Base-by-base conservation (phyloP, 2,113 vertebrate species). In the Kobus ellipsiprymnus region DNA sequence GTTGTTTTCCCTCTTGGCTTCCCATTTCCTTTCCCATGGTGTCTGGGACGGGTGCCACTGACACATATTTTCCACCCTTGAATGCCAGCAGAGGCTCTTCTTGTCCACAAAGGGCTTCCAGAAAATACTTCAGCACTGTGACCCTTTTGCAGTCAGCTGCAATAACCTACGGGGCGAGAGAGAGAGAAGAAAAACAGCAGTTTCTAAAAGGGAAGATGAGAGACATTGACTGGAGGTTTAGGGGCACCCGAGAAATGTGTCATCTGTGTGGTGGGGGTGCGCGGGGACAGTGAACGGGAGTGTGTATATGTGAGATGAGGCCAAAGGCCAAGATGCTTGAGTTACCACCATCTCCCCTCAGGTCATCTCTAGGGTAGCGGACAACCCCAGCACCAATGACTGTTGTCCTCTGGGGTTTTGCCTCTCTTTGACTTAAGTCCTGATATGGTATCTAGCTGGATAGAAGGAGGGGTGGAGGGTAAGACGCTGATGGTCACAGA, bases 11-110 rank as follows among this genome's bases (percentile, higher is more conserved):
- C 99, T 99, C 98, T 98, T 99, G 98, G 99, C 99, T 99, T 98
- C 98, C 98, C 99, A 99, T 98, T 98, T 98, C 97, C 99, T 99
- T 98, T 99, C 98, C 99, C 99, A 99, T 99, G 99, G 98, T 98
- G 99, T 98, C 98, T 99, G 99, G 98, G 99, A 99, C 99, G 97
- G 99, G 98, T 98, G 99, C 99, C 99, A 99, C 99, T 98, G 99
- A 99, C 98, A 99, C 98, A 99, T 99, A 99, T 99, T 99, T 99
- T 98, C 99, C 99, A 99, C 99, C 99, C 99, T 99, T 99, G 99
- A 99, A 99, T 98, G 99, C 99, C 99, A 99, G 98, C 99, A 99
- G 99, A 98, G 99, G 99, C 98, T 99, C 99, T 99, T 99, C 99
- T 99, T 99, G 99, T 99, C 99, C 99, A 98, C 99, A 99, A 98